These are phyloP conservation scores for Nematopogon swammerdamellus DNA, from an alignment of 2,888 invertebrate species.

Conservation along the genomic window DNA sequence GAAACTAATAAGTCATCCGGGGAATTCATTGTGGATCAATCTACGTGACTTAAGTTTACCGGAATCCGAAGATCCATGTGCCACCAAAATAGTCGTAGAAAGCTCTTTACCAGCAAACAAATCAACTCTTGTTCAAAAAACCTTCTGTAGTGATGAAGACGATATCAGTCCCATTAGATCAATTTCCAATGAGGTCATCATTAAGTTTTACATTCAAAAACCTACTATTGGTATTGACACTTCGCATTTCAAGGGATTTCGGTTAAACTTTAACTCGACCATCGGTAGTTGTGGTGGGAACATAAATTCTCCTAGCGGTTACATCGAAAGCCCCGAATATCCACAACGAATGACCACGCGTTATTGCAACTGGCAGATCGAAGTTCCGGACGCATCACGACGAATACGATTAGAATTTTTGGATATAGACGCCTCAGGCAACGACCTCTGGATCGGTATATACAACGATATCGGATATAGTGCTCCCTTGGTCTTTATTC, in stretches of 20 bases:
- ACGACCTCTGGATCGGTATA: too few species aligned
- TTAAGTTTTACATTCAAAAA: conserved; percentile 30
- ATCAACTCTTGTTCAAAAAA: conserved; percentile 22
- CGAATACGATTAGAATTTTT: conserved; percentile 49
- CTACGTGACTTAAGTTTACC: conserved; percentile 22
- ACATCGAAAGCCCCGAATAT: conserved; percentile 69
- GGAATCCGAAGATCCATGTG: conserved; percentile 26
- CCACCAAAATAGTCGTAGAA: conserved; percentile 31
- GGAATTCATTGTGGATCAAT: conserved; percentile 36
- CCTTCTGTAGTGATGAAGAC: conserved; percentile 19
- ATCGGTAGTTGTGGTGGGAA: conserved; percentile 63
- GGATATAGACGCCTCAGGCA: conserved; percentile 37
- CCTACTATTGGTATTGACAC: conserved; percentile 25
- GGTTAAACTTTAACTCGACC: conserved; percentile 58
- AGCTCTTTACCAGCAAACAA: conserved; percentile 27
- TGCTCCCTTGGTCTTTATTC: too few species aligned
- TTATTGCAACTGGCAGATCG: conserved; percentile 35
- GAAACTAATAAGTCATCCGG: conserved; percentile 57
- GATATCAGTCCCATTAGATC: conserved; percentile 7
- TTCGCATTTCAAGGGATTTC: conserved; percentile 50
- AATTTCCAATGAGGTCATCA: conserved; percentile 25
- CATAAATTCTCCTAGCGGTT: conserved; percentile 61
- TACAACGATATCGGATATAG: conserved; percentile 49
- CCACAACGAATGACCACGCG: conserved; percentile 36
- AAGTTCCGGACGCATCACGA: conserved; percentile 29